Evolutionary conservation across 2,888 invertebrate genomes (phyloP), one percentile per base, ranked within the genome.

Genomic region (Steinernema hermaphroditum): DNA sequence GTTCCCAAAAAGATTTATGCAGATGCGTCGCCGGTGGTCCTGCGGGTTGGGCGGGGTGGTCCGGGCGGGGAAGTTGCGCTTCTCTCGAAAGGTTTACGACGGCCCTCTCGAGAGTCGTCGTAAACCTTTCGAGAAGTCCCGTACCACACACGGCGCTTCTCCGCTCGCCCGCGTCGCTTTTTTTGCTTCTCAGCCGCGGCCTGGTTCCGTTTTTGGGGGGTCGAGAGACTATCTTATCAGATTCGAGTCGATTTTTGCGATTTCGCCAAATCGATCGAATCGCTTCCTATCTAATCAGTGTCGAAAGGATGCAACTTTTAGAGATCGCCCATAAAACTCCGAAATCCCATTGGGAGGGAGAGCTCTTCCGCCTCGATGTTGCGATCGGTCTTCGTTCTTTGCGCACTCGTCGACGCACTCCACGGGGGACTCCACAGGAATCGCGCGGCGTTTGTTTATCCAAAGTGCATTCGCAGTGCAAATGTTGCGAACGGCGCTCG

Each of bases 211-310:
- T 37, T 37, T 37, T 37, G 37, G 6, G 37, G 37, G 46, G 2
- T 16, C 46, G 22, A n/a, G n/a, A n/a, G n/a, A n/a, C n/a, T n/a
- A n/a, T 54, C 54, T 54, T 54, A 54, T 54, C 54, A 54, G 54
- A 54, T 24, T 54, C 54, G 54, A 22, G 54, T 27, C 54, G 22
- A 46, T 6, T n/a, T 19, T n/a, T 46, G 46, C n/a, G 46, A 16
- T 46, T 46, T 46, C 16, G 4, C 37, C 37, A 37, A 46, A 46
- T 6, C n/a, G 37, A 19, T 41, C 19, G 46, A 46, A 46, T 4
- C 22, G 27, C 27, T n/a, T n/a, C 4, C 14, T 54, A 54, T 54
- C 54, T 54, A 54, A 54, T 54, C 54, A 54, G 54, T 54, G 54
- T 54, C 27, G 27, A 54, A 54, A 9, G 43, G 8, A 19, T 46